A percentile compares a stretch with the other conserved stretches of the same genome.
Evolutionary conservation across 2,113 vertebrate species (phyloP).

Genomic region (Cryptotis parvus): DNA sequence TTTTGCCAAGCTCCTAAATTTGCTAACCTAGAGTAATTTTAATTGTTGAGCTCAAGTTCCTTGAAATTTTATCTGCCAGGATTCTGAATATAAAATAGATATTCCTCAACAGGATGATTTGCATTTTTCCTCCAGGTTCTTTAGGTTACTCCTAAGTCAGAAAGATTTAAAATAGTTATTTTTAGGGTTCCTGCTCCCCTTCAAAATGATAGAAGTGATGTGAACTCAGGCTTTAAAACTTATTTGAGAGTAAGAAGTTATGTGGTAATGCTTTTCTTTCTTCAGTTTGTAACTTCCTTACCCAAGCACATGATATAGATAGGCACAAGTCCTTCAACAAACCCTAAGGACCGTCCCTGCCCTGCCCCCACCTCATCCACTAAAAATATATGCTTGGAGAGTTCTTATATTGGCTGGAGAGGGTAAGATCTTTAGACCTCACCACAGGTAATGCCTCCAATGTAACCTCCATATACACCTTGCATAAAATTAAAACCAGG

Average conservation of each 20-base stretch:
- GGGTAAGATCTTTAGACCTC: not conserved
- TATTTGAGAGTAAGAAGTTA: slow-evolving; percentile 6
- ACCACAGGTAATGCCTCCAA: not conserved
- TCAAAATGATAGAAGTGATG: not conserved
- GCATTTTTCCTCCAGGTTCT: slow-evolving; percentile 9
- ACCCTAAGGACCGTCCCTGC: not conserved
- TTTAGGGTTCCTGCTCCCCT: not conserved
- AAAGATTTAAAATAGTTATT: slow-evolving; percentile 28
- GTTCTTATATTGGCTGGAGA: not conserved
- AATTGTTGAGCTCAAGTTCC: slow-evolving; percentile 11
- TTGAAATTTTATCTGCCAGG: slow-evolving; percentile 44
- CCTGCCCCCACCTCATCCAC: not conserved
- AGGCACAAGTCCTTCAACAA: slow-evolving; percentile 4
- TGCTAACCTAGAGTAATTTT: not conserved
- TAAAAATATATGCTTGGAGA: not conserved
- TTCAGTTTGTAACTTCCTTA: not conserved
- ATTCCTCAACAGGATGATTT: not conserved
- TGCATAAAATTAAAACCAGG: slow-evolving; percentile 15
- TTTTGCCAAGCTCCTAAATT: slow-evolving; percentile 34
- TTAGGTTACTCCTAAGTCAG: slow-evolving; percentile 12
- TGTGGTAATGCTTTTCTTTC: not conserved
- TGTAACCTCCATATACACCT: not conserved
- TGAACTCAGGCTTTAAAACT: slow-evolving; percentile 4
- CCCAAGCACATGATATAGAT: not conserved
- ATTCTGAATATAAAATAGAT: slow-evolving; percentile 30